Conservation (phyloP, 2,888 invertebrate species). For the Pristionchus exspectatus region DNA sequence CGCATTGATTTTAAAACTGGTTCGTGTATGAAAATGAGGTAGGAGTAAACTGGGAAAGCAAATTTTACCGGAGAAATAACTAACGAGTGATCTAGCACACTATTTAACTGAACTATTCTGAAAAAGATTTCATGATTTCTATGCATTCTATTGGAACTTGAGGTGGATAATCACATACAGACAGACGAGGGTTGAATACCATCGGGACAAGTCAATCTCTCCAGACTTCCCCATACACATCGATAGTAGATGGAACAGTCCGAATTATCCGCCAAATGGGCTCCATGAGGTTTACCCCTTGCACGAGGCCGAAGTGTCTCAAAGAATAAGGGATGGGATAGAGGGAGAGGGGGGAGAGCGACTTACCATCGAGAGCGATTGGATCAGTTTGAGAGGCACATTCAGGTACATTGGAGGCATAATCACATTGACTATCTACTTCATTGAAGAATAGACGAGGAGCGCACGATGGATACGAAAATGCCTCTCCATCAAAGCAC, state of each 20-base stretch:
- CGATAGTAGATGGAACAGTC: conserved; percentile 71
- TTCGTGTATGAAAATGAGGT: neutral
- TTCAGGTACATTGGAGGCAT: conserved; percentile 66
- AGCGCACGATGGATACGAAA: conserved; percentile 71
- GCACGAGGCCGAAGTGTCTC: neutral
- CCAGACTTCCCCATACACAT: conserved; percentile 72
- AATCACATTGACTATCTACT: conserved; percentile 67
- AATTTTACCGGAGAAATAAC: neutral
- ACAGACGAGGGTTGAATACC: conserved; percentile 72
- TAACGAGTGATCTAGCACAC: neutral
- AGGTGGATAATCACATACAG: conserved; percentile 72
- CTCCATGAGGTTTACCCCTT: conserved; percentile 64
- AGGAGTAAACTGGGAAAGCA: neutral
- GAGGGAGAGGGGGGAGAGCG: neutral
- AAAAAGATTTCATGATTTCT: neutral
- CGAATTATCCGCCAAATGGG: conserved; percentile 63
- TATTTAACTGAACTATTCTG: neutral
- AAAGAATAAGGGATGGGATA: neutral
- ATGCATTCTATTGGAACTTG: conserved; percentile 57
- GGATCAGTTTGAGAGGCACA: conserved; percentile 57
- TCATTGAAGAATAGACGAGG: conserved; percentile 73
- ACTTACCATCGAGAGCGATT: conserved; percentile 37
- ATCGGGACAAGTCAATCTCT: conserved; percentile 68
- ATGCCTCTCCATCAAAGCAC: conserved; percentile 71
- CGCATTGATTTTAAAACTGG: neutral